Base-by-base conservation (phyloP, 2,797 vertebrate species). In the Muscicapa comitata region DNA sequence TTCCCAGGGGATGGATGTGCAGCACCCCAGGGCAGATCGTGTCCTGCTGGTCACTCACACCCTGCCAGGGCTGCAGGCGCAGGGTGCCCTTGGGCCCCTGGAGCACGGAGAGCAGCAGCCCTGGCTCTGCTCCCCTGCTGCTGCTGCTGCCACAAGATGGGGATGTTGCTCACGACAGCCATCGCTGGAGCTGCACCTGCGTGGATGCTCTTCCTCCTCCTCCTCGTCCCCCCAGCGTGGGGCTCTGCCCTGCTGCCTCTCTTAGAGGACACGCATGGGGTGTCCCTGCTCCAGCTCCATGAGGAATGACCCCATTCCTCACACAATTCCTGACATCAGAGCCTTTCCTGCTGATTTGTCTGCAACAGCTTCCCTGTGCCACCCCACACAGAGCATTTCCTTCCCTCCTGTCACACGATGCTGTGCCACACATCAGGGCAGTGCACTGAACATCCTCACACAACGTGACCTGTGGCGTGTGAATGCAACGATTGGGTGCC, bases 91-190 rank as follows among this genome's bases (percentile, higher is more conserved):
- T 3, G 18, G 31, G 66, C 13, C 50, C 0, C 43, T 0, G 29
- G 3, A 2, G 25, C 2, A 0, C 9, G 0, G 14, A 1, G 13
- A 75, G 68, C 28, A 11, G 16, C 40, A 2, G 23, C 21, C 25
- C 40, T 1, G 26, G 4, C 10, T 17, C 29, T 3, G 38, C 5
- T 43, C 40, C 67, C 85, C 63, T 14, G 57, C 0, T 13, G 57
- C 81, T 26, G 54, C 58, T 65, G 45, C 3, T 11, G 55, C 95
- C 95, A 93, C 90, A 45, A 95, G 95, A 61, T 93, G 95, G 95
- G 80, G 92, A 37, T 93, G 88, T 95, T 96, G 94, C 82, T 95
- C 24, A 0, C 3, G 0, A 16, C 82, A 63, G 9, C 54, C 7
- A 1, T 15, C 0, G 37, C 75, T 9, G 33, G 17, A 47, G 71